Percentiles rank a stretch among this genome's conserved stretches.
Conservation (phyloP, 2,797 vertebrate species). For the Eulemur coronatus region DNA sequence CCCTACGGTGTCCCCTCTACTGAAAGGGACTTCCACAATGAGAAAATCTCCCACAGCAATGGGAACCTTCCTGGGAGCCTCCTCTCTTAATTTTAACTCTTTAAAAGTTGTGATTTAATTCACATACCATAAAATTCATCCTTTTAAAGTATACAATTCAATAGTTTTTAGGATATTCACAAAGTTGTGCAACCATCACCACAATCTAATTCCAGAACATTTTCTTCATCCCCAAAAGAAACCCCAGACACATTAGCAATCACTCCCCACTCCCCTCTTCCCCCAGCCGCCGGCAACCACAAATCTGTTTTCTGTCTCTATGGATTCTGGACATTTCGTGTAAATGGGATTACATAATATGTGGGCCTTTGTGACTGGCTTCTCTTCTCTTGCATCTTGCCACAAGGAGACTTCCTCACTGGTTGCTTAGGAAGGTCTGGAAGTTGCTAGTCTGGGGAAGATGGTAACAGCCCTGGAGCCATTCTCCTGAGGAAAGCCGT, state of each 20-base stretch:
- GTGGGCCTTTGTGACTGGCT: background rate
- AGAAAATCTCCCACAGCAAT: background rate
- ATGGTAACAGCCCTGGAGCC: background rate
- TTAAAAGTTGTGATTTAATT: constrained; percentile 1
- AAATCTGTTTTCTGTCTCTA: background rate
- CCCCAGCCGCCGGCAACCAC: background rate
- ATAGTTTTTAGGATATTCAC: background rate
- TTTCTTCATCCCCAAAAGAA: constrained; percentile 2
- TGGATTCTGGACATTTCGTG: background rate
- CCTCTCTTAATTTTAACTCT: background rate
- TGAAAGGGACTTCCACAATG: background rate
- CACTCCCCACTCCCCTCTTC: background rate
- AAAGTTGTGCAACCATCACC: background rate
- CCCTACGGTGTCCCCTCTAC: background rate
- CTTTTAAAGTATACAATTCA: background rate
- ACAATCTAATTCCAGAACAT: background rate
- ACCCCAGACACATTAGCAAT: background rate
- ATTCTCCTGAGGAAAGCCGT: background rate
- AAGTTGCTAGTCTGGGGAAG: background rate
- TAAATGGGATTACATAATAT: background rate
- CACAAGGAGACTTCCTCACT: background rate
- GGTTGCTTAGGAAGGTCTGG: background rate
- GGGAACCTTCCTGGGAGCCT: background rate
- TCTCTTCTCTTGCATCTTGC: background rate
- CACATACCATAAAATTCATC: background rate